phyloP scores from a whole-genome alignment of 2,797 vertebrate genomes.

The Nannoperca australis region DNA sequence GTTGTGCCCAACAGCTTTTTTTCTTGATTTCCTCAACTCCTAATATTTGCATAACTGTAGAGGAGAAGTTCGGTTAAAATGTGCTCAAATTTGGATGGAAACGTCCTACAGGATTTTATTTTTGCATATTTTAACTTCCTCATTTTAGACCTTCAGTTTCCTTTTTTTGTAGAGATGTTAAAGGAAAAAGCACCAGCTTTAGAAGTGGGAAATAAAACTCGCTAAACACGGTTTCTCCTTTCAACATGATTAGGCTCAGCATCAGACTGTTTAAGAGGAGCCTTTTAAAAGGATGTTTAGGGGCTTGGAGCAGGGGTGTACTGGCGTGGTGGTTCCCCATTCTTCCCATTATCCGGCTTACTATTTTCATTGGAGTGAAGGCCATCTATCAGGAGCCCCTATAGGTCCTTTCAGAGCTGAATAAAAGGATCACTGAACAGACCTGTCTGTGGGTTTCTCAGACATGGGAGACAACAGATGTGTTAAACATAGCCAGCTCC shows the following conservation, averaged over 20 bases:
- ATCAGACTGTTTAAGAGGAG: conserved; percentile 82
- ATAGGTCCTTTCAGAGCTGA: conserved; percentile 81
- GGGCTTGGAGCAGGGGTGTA: conserved; percentile 59
- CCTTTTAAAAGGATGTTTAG: conserved; percentile 67
- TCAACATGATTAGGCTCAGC: conserved; percentile 75
- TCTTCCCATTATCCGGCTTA: conserved; percentile 74
- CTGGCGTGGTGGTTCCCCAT: conserved; percentile 73
- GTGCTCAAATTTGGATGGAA: not conserved
- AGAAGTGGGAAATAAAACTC: conserved; percentile 59
- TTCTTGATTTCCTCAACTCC: not conserved
- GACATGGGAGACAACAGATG: conserved; percentile 89
- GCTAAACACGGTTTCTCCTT: conserved; percentile 49
- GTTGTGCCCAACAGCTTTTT: not conserved
- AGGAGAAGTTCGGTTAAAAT: not conserved
- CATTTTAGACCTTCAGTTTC: not conserved
- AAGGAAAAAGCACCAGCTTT: conserved; percentile 39
- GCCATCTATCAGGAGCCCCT: conserved; percentile 85
- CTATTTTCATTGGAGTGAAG: conserved; percentile 89
- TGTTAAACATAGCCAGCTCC: conserved; percentile 80
- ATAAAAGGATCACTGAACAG: conserved; percentile 85
- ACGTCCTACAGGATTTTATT: not conserved
- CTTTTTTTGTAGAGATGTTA: conserved; percentile 42
- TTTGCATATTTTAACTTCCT: not conserved
- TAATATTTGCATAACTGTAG: not conserved
- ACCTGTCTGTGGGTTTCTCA: conserved; percentile 86